Evolutionary conservation across 2,888 invertebrate species (phyloP), one percentile per base, ranked within the genome.

Genomic region (Aphidius colemani): DNA sequence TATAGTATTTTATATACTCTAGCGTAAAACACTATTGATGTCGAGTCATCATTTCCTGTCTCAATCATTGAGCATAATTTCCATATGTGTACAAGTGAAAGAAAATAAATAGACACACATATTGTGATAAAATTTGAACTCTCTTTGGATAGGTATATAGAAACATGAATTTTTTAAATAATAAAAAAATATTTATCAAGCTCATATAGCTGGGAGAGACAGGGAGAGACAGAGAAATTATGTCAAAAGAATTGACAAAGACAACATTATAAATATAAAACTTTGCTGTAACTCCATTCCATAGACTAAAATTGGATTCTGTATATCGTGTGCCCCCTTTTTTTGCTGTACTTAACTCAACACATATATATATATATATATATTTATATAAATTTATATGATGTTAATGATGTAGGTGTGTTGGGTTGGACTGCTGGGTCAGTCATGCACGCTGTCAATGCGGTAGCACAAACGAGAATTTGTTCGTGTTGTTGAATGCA

Each of bases 21-120:
- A 65, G 68, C 67, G 66, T 63, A 64, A 63, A 61, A 53, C 61
- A 30, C 69, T 72, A 72, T 72, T 73, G 72, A 71, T 72, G 71
- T 66, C 70, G 71, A 74, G 72, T 73, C 75, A 75, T 73, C 74
- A 73, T 75, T 78, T 78, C 77, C 78, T 77, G 76, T 71, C 71
- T 67, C 62, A 66, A 68, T 62, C 55, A 7, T 11, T 11, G 30
- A 30, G 55, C 18, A n/a, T 9, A 43, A 7, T 13, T 30, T 45
- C 30, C 39, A 18, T 39, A n/a, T 39, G 44, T 57, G 46, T 11
- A 57, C 45, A 57, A 46, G 46, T 45, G 46, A 46, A 39, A 30
- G 11, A 46, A 46, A 46, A 57, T 46, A 39, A 30, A 57, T 3
- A 57, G 48, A 57, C 57, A 30, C 30, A 30, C n/a, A 57, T 46